Evolutionary conservation across 2,113 vertebrate species (phyloP).

Genomic region (Oceanites oceanicus): DNA sequence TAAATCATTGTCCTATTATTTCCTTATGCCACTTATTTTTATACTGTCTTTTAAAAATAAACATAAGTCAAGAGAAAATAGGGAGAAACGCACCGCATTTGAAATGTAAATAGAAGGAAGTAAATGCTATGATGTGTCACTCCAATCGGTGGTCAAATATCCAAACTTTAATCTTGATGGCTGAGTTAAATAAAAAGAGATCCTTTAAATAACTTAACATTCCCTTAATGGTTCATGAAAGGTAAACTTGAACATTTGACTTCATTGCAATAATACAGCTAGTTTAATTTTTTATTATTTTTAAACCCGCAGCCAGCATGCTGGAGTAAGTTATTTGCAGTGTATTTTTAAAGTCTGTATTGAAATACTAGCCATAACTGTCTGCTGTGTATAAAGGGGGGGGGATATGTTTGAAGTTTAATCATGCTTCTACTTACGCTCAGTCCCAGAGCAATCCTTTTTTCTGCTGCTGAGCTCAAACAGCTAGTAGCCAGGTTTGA

Average conservation of each 20-base stretch:
- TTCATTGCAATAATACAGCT: neutral
- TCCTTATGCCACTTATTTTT: neutral
- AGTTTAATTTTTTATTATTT: conserved; percentile 47
- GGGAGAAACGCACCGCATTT: neutral
- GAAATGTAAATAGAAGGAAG: neutral
- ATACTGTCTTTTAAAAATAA: conserved; percentile 14
- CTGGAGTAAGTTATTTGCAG: conserved; percentile 68
- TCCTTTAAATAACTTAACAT: neutral
- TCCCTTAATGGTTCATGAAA: conserved; percentile 18
- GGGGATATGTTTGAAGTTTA: conserved; percentile 80
- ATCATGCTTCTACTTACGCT: conserved; percentile 80
- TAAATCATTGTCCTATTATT: neutral
- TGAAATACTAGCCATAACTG: conserved; percentile 72
- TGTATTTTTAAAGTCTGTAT: conserved; percentile 67
- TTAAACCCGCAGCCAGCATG: neutral
- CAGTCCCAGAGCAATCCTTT: conserved; percentile 83
- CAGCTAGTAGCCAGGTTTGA: conserved; percentile 89
- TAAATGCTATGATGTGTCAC: neutral
- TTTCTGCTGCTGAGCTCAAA: conserved; percentile 85
- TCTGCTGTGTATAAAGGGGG: conserved; percentile 63
- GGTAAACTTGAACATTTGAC: conserved; percentile 5
- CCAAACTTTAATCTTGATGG: neutral
- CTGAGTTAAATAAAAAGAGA: conserved; percentile 1
- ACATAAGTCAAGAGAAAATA: neutral
- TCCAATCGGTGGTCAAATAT: neutral